Percentiles rank a stretch among this genome's conserved stretches.
These are phyloP conservation scores for Bombus superbus DNA, from an alignment of 1,140 invertebrate genomes.

Conservation along the genomic window DNA sequence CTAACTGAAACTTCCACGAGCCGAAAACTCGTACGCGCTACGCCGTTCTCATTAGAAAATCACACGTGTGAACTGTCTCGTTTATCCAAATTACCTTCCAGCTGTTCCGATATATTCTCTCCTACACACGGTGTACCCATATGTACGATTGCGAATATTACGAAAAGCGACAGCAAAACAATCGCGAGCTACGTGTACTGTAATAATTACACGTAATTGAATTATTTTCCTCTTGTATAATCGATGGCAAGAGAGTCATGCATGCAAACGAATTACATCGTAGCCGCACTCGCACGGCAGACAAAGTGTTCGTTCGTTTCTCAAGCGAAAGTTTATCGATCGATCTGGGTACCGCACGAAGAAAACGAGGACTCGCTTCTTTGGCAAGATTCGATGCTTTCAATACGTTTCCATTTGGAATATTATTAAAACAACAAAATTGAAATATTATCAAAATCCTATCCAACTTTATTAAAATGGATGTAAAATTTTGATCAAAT, in stretches of 20 bases:
- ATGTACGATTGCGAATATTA: background rate
- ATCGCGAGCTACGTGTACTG: background rate
- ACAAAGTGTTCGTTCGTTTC: background rate
- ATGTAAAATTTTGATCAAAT: background rate
- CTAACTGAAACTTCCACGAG: background rate
- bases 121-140: background rate
- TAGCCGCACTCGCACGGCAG: too few species aligned
- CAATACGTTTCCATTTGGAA: background rate
- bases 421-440: background rate
- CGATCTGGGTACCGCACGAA: accelerated
- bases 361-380: background rate
- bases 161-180: background rate
- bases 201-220: background rate
- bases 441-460: background rate
- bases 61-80: background rate
- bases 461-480: background rate
- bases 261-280: background rate
- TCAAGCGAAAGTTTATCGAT: background rate
- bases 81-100: background rate
- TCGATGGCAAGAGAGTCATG: background rate
- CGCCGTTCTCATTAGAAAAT: background rate
- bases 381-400: background rate
- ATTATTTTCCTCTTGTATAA: background rate
- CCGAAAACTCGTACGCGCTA: background rate
- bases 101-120: too few species aligned